A percentile compares a stretch with the other conserved stretches of the same genome.
Evolutionary conservation across 2,797 vertebrate species (phyloP).

Genomic region (Enteromius treurensis): DNA sequence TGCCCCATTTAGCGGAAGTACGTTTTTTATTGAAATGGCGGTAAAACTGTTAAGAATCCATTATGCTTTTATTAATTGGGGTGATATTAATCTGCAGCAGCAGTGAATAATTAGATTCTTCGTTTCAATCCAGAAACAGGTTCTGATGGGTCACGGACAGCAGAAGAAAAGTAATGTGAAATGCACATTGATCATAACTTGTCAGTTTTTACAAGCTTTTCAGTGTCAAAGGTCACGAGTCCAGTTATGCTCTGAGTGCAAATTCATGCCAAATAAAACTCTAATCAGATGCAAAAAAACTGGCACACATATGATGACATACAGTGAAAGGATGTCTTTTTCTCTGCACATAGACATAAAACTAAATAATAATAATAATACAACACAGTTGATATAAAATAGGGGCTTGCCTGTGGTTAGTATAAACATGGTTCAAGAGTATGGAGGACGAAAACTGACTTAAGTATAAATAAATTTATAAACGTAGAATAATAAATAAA

Average conservation of each 20-base stretch:
- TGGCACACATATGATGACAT: background rate
- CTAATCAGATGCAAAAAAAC: background rate
- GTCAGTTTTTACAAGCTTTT: background rate
- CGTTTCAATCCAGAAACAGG: background rate
- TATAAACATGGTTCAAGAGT: background rate
- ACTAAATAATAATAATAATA: background rate
- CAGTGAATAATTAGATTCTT: background rate
- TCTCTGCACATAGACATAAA: background rate
- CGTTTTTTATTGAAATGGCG: constrained; percentile 55
- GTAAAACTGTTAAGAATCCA: constrained; percentile 58
- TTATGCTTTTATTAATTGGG: constrained; percentile 60
- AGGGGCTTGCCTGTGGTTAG: background rate
- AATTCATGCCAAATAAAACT: background rate
- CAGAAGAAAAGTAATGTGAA: background rate
- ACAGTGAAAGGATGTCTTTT: background rate
- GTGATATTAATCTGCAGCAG: constrained; percentile 48
- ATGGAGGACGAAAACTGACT: background rate
- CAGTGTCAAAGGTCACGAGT: background rate
- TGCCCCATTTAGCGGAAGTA: constrained; percentile 44
- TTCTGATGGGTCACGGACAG: constrained; percentile 21
- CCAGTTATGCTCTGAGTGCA: background rate
- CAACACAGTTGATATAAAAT: background rate
- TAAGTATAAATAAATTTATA: too few species aligned
- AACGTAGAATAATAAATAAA: too few species aligned
- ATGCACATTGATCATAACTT: background rate